phyloP scores from a whole-genome alignment of 2,797 vertebrate species.

The Meriones psammophilus region DNA sequence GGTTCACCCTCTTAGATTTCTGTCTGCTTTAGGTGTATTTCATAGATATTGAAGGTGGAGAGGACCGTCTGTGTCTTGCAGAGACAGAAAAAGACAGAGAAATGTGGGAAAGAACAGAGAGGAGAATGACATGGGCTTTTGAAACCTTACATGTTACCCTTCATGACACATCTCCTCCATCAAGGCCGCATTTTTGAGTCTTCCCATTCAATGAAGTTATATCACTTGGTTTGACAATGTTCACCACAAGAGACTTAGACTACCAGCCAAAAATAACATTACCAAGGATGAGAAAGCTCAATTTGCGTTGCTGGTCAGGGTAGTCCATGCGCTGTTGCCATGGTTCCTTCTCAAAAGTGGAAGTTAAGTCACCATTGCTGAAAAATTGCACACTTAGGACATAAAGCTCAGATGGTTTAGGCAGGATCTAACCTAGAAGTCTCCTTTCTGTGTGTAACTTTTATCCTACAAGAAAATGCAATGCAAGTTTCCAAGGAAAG shows the following conservation, averaged over 20 bases:
- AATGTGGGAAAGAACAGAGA: background rate
- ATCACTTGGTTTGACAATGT: background rate
- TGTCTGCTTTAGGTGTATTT: background rate
- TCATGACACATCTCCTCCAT: background rate
- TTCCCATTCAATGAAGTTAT: background rate
- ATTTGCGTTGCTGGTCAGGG: background rate
- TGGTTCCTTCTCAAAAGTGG: background rate
- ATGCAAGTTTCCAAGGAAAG: background rate
- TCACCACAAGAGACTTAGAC: background rate
- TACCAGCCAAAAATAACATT: background rate
- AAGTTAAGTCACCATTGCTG: background rate
- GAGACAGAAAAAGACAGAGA: background rate
- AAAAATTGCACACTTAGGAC: background rate
- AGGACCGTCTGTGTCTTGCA: background rate
- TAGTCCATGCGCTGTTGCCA: background rate
- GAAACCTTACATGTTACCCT: background rate
- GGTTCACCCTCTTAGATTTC: background rate
- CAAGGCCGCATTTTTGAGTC: background rate
- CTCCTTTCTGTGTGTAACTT: background rate
- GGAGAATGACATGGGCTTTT: background rate
- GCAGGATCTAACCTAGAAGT: background rate
- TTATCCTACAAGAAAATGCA: background rate
- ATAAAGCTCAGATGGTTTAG: background rate
- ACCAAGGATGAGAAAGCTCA: background rate
- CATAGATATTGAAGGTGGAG: background rate